Base-by-base conservation (phyloP, 2,113 vertebrate species). In the Sphaerodactylus townsendi region DNA sequence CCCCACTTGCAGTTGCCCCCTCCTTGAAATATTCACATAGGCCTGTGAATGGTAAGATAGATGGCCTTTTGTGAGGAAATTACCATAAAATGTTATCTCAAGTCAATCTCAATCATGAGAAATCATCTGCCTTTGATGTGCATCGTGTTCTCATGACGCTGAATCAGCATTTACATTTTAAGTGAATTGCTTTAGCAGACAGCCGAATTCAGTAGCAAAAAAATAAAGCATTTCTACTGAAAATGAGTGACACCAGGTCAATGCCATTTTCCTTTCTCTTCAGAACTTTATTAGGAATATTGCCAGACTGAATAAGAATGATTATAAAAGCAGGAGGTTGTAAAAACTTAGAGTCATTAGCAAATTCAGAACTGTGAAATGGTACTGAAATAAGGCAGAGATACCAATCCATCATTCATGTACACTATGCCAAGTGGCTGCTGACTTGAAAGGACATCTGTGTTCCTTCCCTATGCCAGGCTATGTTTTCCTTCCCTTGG, bases 101-200 rank as follows among this genome's bases (percentile, higher is more conserved):
- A 77, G 79, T 70, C 75, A 86, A 7, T 50, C 59, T 78, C 15
- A 72, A 5, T 70, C 88, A 73, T 83, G 73, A 87, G 87, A 48
- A 88, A 72, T 39, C 1, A 11, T 82, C 87, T 88, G 56, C 9
- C 88, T 80, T 87, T 80, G n/a, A 7, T 72, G n/a, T 30, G 30
- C 66, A 89, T 83, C 15, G 35, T 46, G 48, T 39, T 80, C 80
- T 53, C 23, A 68, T 76, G 41, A 1, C 66, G 10, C 14, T 88
- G 76, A 74, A 91, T 87, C 17, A 86, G 56, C 2, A 78, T 75
- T 64, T 87, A 28, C 66, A 90, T 91, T 87, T 88, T 81, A 90
- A 90, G 48, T 3, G 46, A 1, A 0, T 80, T 83, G 65, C 53
- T 85, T 46, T 10, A 10, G 35, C 81, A 86, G 33, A 46, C 71